Conservation (phyloP, 2,113 vertebrate species). For the Procavia capensis region DNA sequence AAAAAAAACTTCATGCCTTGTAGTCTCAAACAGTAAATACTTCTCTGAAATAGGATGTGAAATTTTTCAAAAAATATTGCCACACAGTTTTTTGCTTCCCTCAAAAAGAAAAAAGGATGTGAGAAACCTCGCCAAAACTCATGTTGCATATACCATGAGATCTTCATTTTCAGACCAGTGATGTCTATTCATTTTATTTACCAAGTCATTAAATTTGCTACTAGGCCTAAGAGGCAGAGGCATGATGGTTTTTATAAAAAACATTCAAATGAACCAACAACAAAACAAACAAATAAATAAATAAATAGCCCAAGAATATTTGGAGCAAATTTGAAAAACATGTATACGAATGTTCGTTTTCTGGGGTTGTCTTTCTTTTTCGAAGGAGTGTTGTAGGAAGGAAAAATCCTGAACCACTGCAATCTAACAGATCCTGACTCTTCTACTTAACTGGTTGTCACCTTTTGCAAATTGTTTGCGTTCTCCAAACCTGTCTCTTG, state of each 20-base stretch:
- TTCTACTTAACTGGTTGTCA: not conserved
- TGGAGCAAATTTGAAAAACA: not conserved
- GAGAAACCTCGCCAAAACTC: slow-evolving; percentile 43
- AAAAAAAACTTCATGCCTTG: not conserved
- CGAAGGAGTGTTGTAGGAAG: not conserved
- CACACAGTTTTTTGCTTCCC: slow-evolving; percentile 35
- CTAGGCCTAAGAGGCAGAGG: not conserved
- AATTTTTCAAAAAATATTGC: slow-evolving; percentile 68
- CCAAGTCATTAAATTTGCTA: not conserved
- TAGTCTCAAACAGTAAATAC: slow-evolving; percentile 10
- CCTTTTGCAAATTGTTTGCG: not conserved
- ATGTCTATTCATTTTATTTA: not conserved
- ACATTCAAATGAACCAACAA: not conserved
- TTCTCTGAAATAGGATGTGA: slow-evolving; percentile 77
- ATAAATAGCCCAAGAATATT: not conserved
- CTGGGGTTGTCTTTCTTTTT: not conserved
- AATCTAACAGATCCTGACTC: not conserved
- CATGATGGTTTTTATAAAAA: slow-evolving; percentile 12
- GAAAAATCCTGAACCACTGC: not conserved
- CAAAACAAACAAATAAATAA: not conserved
- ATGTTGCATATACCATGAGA: not conserved
- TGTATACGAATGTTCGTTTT: not conserved
- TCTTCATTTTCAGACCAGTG: slow-evolving; percentile 43
- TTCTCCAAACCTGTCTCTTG: not conserved
- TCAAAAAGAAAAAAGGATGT: slow-evolving; percentile 75